phyloP scores from a whole-genome alignment of 2,113 vertebrate species.

The Colinus virginianus region DNA sequence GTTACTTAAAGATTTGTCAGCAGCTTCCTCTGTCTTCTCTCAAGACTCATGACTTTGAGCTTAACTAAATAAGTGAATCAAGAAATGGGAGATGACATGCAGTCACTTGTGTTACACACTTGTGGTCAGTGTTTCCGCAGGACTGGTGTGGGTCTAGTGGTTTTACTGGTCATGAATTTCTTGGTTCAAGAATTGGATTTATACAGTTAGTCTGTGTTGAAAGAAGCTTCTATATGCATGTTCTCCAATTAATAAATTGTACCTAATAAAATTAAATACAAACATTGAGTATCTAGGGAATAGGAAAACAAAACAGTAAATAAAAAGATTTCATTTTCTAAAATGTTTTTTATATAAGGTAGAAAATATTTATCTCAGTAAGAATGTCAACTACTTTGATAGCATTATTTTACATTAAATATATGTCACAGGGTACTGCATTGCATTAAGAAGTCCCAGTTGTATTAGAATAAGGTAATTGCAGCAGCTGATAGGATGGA shows the following conservation, averaged over 20 bases:
- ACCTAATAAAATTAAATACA: neutral
- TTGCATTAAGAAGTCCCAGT: conserved; percentile 10
- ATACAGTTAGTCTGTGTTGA: neutral
- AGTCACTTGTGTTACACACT: neutral
- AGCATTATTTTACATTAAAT: conserved; percentile 45
- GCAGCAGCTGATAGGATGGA: conserved; percentile 11
- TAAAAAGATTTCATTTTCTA: conserved; percentile 54
- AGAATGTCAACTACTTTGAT: conserved; percentile 44
- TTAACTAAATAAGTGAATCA: neutral
- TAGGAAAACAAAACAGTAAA: conserved; percentile 52
- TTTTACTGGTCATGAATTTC: neutral
- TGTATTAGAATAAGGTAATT: conserved; percentile 22
- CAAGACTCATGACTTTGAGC: neutral
- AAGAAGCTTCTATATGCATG: neutral
- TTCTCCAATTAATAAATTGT: neutral
- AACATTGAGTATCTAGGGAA: neutral
- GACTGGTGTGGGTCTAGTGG: neutral
- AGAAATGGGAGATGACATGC: neutral
- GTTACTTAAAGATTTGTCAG: neutral
- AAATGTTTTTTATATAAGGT: conserved; percentile 58
- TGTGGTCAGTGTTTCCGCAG: neutral
- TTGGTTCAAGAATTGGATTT: neutral
- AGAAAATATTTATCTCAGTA: conserved; percentile 27
- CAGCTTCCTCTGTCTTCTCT: neutral
- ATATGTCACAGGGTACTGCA: neutral